These are phyloP conservation scores for Eledona agricola DNA, from an alignment of 2,888 invertebrate genomes.

Conservation along the genomic window DNA sequence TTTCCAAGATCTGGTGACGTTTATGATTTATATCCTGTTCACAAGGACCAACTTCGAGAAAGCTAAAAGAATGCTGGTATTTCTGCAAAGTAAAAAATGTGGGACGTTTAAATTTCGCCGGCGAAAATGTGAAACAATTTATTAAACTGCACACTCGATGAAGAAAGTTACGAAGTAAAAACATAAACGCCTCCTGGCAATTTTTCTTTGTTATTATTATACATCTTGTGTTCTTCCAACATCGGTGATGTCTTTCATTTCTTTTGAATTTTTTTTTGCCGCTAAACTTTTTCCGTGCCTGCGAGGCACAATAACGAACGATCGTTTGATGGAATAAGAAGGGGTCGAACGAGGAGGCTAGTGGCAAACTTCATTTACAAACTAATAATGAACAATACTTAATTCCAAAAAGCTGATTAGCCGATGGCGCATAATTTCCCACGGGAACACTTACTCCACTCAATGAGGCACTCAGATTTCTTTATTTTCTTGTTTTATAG, in stretches of 20 bases:
- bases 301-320: neutral
- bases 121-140: constrained; percentile 15
- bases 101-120: constrained; percentile 14
- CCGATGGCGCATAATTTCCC: constrained; percentile 32
- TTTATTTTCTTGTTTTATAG: constrained; percentile 14
- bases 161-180: constrained; percentile 15
- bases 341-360: neutral
- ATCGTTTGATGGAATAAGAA: neutral
- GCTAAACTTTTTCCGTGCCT: constrained; percentile 18
- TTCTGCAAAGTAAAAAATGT: constrained; percentile 20
- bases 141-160: constrained; percentile 11
- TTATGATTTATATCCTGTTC: constrained; percentile 22
- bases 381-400: constrained; percentile 34
- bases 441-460: constrained; percentile 15
- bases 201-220: constrained; percentile 17
- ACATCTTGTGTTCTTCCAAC: constrained; percentile 10
- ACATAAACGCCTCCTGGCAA: constrained; percentile 10
- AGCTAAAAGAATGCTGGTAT: constrained; percentile 7
- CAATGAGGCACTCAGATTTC: constrained; percentile 18
- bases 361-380: constrained; percentile 18
- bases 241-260: constrained; percentile 12
- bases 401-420: constrained; percentile 24
- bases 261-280: constrained; percentile 25
- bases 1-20: constrained; percentile 10
- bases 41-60: constrained; percentile 4